Percentiles rank a stretch among this genome's conserved stretches.
Conservation (phyloP, 2,797 vertebrate genomes). For the Manis javanica region DNA sequence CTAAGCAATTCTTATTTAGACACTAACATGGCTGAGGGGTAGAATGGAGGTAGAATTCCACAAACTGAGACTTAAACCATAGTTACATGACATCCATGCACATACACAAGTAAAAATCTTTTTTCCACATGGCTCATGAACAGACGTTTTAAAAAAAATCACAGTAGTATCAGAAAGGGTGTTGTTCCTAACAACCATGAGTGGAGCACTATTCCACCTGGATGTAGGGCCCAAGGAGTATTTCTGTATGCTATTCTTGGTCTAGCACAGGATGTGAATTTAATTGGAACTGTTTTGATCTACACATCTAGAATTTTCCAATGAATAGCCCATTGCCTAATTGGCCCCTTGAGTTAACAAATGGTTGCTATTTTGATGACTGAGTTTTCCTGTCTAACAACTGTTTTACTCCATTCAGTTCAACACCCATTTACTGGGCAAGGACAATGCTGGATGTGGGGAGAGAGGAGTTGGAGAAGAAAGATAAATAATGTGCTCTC, state of each 20-base stretch:
- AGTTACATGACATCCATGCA: not conserved
- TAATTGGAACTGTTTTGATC: conserved; percentile 73
- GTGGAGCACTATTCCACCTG: not conserved
- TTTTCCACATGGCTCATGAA: not conserved
- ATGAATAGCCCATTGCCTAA: conserved; percentile 56
- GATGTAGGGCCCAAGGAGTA: not conserved
- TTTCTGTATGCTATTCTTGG: conserved; percentile 54
- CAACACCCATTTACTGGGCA: not conserved
- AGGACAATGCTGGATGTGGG: not conserved
- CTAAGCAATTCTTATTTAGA: not conserved
- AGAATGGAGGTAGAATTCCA: not conserved
- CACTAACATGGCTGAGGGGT: not conserved
- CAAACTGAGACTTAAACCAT: not conserved
- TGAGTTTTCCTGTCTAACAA: conserved; percentile 52
- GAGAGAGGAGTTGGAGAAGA: not conserved
- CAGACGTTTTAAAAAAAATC: conserved; percentile 46
- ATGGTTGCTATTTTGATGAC: conserved; percentile 74
- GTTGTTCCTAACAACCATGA: not conserved
- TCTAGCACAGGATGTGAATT: conserved; percentile 59
- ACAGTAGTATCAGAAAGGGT: not conserved
- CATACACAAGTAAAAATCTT: not conserved
- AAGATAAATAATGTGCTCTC: not conserved
- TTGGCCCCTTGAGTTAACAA: conserved; percentile 77
- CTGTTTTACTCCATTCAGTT: conserved; percentile 31
- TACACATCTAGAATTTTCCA: conserved; percentile 77